Base-by-base conservation (phyloP, 1,140 invertebrate genomes). In the Drosophila parvula region DNA sequence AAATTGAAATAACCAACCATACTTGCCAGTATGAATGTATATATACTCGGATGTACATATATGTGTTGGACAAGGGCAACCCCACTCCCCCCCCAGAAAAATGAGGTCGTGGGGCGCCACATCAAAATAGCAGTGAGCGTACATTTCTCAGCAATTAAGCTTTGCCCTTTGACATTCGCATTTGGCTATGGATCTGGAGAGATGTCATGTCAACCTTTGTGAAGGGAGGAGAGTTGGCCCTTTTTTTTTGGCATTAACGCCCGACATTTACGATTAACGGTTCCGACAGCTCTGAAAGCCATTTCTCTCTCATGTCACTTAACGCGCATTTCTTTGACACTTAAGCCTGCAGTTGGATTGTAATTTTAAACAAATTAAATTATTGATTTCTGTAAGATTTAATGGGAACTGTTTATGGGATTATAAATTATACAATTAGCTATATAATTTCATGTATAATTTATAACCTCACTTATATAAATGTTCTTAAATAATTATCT, bases 1-100 rank as follows among this genome's bases (percentile, higher is more conserved):
- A 86, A 86, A 86, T 89, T 88, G 64, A 89, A 86, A 74, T 64
- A 79, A 65, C 61, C 44, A 38, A 47, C 32, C 32, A 28, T 28
- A 48, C 36, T 22, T 22, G 22, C 22, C 22, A 41, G 40, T n/a
- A 41, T 41, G 40, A 41, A 43, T 43, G 10, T 44, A 12, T 45
- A 16, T 50, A n/a, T 32, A 16, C 14, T 1, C 16, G 50, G 14
- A 16, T 34, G 34, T 27, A 14, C 34, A 14, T 14, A 12, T 16
- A 27, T 34, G 34, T 36, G 64, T 18, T 32, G 28, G 50, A 50
- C 68, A 71, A 71, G 68, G 68, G 65, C 68, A 70, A 34, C 18
- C n/a, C n/a, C n/a, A n/a, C n/a, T 22, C 36, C 36, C 50, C 22
- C n/a, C n/a, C n/a, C n/a, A n/a, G n/a, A n/a, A 32, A 59, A 73